A percentile compares a stretch with the other conserved stretches of the same genome.
These are phyloP conservation scores for Cotesia congregata DNA, from an alignment of 2,888 invertebrate genomes.

Conservation along the genomic window DNA sequence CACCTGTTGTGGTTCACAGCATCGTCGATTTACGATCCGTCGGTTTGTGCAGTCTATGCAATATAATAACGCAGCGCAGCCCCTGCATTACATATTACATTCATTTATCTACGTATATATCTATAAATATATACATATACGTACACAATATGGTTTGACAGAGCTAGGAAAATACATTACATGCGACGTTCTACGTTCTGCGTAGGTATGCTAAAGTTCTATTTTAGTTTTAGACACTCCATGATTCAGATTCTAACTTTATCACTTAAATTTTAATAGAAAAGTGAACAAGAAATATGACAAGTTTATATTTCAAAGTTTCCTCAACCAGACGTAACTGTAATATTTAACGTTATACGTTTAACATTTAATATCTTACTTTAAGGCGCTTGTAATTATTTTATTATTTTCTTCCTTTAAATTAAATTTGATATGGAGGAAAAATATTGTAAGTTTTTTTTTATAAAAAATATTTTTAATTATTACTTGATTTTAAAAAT, in stretches of 20 bases:
- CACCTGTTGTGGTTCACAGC: slow-evolving; percentile 42
- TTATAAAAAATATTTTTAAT: too few species aligned
- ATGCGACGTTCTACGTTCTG: slow-evolving; percentile 21
- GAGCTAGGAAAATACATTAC: slow-evolving; percentile 10
- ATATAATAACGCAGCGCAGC: background rate
- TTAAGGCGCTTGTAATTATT: too few species aligned
- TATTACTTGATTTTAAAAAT: too few species aligned
- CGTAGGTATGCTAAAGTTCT: slow-evolving; percentile 32
- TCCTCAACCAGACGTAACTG: background rate
- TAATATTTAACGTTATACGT: too few species aligned
- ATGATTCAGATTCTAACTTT: slow-evolving; percentile 39
- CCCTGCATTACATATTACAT: slow-evolving; percentile 1
- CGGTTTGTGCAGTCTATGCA: slow-evolving; percentile 34
- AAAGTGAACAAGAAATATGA: background rate
- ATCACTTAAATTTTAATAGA: slow-evolving; percentile 26
- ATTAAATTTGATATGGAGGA: too few species aligned
- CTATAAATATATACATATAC: background rate
- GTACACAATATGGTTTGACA: slow-evolving; percentile 14
- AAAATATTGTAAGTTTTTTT: too few species aligned
- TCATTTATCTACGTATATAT: too few species aligned
- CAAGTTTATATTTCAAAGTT: background rate
- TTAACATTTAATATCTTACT: too few species aligned
- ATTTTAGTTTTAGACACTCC: slow-evolving; percentile 33
- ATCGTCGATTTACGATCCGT: slow-evolving; percentile 38
- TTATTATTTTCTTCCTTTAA: too few species aligned